Conservation (phyloP, 1,140 invertebrate genomes). For the Tetraneura akinire region DNA sequence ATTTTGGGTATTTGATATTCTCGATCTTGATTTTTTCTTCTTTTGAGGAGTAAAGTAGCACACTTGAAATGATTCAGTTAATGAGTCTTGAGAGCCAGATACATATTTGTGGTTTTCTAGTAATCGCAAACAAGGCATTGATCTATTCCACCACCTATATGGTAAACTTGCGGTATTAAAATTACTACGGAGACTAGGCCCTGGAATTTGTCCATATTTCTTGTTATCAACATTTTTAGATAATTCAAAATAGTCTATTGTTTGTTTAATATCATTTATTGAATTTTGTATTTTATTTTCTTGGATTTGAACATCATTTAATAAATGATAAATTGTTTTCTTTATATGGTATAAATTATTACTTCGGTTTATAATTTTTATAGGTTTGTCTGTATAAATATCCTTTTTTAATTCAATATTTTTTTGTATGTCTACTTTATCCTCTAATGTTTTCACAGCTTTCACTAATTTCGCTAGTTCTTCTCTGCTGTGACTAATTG, state of each 20-base stretch:
- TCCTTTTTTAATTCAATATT: constrained; percentile 44
- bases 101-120: background rate
- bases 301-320: constrained; percentile 55
- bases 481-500: constrained; percentile 44
- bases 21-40: constrained; percentile 22
- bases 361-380: background rate
- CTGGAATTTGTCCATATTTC: background rate
- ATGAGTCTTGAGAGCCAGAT: constrained; percentile 26
- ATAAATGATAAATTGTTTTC: constrained; percentile 53
- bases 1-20: constrained; percentile 12
- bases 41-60: constrained; percentile 32
- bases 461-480: constrained; percentile 54
- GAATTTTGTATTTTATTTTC: constrained; percentile 52
- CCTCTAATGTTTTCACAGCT: constrained; percentile 54
- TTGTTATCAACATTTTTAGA: background rate
- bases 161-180: constrained; percentile 44
- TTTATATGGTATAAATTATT: constrained; percentile 53
- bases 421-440: constrained; percentile 54
- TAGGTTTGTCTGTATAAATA: background rate
- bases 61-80: constrained; percentile 21
- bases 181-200: constrained; percentile 28
- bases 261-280: constrained; percentile 26
- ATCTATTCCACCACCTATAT: constrained; percentile 42
- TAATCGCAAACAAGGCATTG: constrained; percentile 31
- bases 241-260: constrained; percentile 12